Conservation (phyloP, 2,113 vertebrate genomes). For the Illadopsis cleaveri region DNA sequence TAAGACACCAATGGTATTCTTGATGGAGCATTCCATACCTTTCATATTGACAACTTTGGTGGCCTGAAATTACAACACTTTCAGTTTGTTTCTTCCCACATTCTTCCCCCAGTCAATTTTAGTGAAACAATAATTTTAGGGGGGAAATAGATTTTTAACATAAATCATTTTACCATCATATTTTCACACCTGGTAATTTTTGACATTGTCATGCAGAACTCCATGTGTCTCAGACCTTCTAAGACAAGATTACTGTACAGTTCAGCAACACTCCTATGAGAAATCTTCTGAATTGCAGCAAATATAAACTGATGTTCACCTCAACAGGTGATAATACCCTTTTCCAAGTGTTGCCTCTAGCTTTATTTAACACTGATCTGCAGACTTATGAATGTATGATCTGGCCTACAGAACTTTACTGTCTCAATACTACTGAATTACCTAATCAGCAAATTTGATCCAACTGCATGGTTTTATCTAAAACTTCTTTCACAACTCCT, state of each 20-base stretch:
- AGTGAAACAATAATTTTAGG: background rate
- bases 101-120: background rate
- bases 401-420: background rate
- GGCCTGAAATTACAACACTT: background rate
- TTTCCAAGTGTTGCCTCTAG: background rate
- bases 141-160: background rate
- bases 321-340: background rate
- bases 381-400: background rate
- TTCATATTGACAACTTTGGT: background rate
- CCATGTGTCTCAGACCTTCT: background rate
- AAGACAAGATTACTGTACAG: background rate
- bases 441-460: background rate
- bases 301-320: background rate
- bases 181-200: background rate
- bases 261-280: background rate
- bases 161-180: background rate
- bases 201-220: background rate
- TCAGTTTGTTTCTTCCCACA: background rate
- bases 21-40: background rate
- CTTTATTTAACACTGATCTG: background rate
- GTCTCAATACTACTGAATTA: background rate
- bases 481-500: background rate
- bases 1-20: background rate
- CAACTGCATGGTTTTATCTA: background rate
- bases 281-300: background rate